These are phyloP conservation scores for Anableps anableps DNA, from an alignment of 2,797 vertebrate genomes.

Conservation along the genomic window DNA sequence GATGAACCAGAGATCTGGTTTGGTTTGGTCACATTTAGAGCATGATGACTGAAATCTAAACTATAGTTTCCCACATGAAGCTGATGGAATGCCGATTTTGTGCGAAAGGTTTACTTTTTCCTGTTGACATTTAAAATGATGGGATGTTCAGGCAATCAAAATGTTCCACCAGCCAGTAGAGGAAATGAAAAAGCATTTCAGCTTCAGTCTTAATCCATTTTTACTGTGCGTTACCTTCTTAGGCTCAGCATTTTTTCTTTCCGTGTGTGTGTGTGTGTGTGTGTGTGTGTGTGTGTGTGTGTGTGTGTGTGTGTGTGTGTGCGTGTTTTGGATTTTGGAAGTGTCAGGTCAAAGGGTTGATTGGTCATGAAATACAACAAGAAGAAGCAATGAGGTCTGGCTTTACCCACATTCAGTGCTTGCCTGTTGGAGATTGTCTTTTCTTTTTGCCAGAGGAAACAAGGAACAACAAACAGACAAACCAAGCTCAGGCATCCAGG, in stretches of 20 bases:
- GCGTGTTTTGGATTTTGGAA: not conserved
- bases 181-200: not conserved
- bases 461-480: constrained; percentile 47
- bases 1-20: constrained; percentile 3
- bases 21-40: constrained; percentile 15
- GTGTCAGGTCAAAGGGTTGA: not conserved
- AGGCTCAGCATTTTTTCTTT: not conserved
- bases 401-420: constrained; percentile 9
- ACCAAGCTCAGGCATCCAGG: constrained; percentile 36
- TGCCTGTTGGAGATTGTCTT: constrained; percentile 17
- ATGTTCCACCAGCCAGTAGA: not conserved
- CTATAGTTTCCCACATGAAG: no score
- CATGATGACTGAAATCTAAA: constrained; percentile 24
- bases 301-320: no score
- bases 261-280: not conserved
- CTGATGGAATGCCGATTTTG: no score
- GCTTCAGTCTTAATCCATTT: not conserved
- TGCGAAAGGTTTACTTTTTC: not conserved
- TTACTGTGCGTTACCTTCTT: not conserved
- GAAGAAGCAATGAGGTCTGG: constrained; percentile 26
- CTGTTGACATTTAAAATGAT: not conserved
- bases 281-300: not conserved
- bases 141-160: not conserved
- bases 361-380: constrained; percentile 27
- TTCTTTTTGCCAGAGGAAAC: constrained; percentile 26